These are phyloP conservation scores for Drosophila chauvacae DNA, from an alignment of 1,140 invertebrate species.

Conservation along the genomic window DNA sequence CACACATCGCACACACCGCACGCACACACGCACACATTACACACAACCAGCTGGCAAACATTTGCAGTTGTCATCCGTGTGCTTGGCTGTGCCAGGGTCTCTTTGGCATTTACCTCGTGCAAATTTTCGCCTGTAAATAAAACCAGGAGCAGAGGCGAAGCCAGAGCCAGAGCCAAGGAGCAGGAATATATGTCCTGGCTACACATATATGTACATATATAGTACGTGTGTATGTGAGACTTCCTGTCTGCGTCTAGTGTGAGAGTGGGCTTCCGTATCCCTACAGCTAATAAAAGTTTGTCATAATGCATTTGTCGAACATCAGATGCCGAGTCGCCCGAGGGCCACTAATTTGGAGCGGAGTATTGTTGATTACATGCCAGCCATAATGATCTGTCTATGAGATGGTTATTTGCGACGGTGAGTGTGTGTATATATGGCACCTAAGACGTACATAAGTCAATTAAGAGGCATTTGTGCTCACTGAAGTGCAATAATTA, in stretches of 20 bases:
- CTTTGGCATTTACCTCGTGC: conserved; percentile 48
- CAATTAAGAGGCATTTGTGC: conserved; percentile 50
- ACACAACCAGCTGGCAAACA: conserved; percentile 42
- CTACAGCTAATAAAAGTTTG: conserved; percentile 59
- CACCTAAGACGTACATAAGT: conserved; percentile 39
- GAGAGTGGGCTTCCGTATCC: conserved; percentile 18
- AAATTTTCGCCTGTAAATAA: conserved; percentile 59
- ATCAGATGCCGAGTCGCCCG: conserved; percentile 16
- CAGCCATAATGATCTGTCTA: conserved; percentile 27
- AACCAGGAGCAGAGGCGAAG: conserved; percentile 14
- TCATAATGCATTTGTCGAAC: conserved; percentile 47
- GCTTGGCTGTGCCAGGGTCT: conserved; percentile 8
- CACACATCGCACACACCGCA: conserved; percentile 4
- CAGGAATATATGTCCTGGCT: background rate
- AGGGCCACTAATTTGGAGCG: conserved; percentile 26
- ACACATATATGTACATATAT: background rate
- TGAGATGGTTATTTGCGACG: conserved; percentile 2
- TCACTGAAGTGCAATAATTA: conserved; percentile 58
- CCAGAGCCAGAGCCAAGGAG: conserved; percentile 18
- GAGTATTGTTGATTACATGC: conserved; percentile 14
- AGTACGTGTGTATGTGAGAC: conserved; percentile 3
- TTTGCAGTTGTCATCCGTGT: conserved; percentile 52
- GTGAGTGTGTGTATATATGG: conserved; percentile 11
- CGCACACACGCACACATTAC: conserved; percentile 20
- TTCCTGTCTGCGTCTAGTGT: conserved; percentile 2